Conservation (phyloP, 2,797 vertebrate genomes). For the Betta splendens region DNA sequence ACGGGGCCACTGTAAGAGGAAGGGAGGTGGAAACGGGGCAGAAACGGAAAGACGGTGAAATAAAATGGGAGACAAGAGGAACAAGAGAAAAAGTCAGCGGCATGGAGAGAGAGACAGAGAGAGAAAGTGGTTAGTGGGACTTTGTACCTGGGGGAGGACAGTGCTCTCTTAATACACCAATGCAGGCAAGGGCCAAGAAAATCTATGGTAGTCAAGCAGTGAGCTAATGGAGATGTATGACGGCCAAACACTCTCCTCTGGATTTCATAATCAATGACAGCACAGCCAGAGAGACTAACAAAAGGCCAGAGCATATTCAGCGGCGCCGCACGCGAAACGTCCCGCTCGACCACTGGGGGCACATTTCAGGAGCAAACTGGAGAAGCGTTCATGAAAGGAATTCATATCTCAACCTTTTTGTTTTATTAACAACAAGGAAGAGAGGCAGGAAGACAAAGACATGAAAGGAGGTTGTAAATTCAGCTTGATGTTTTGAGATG, state of each 20-base stretch:
- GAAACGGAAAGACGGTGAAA: constrained; percentile 41
- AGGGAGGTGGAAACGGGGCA: constrained; percentile 27
- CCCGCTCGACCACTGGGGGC: constrained; percentile 85
- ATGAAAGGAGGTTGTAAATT: constrained; percentile 76
- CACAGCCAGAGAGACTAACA: constrained; percentile 95
- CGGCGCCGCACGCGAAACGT: constrained; percentile 51
- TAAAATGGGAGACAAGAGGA: constrained; percentile 50
- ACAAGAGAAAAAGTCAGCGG: constrained; percentile 50
- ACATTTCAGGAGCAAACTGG: constrained; percentile 89
- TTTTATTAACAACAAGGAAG: constrained; percentile 93
- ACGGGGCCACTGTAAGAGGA: constrained; percentile 70
- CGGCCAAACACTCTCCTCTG: constrained; percentile 95
- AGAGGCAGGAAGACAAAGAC: constrained; percentile 72
- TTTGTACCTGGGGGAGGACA: constrained; percentile 91
- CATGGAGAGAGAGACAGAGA: constrained; percentile 35
- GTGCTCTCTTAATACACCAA: constrained; percentile 93
- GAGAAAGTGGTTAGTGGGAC: constrained; percentile 83
- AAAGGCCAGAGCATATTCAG: constrained; percentile 93
- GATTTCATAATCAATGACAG: constrained; percentile 99
- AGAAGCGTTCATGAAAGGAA: constrained; percentile 90
- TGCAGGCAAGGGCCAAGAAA: constrained; percentile 95
- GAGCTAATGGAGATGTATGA: constrained; percentile 99
- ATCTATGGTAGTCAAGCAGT: constrained; percentile 98
- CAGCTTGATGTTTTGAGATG: constrained; percentile 71
- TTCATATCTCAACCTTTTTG: constrained; percentile 95